These are phyloP conservation scores for Phyllotreta cruciferae DNA, from an alignment of 2,888 invertebrate genomes.

Conservation along the genomic window DNA sequence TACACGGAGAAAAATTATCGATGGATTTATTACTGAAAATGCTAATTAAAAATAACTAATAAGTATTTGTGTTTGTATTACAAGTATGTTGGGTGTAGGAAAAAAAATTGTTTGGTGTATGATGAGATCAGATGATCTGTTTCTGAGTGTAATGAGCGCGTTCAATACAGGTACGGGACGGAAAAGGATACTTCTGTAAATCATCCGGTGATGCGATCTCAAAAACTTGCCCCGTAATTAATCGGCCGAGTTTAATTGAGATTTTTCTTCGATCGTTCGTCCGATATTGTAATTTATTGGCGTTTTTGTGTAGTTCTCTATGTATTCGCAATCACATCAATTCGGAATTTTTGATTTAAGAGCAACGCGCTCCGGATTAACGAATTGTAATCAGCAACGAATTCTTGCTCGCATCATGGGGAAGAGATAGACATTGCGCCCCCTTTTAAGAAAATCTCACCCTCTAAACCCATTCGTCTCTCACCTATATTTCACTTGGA, in stretches of 20 bases:
- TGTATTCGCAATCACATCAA: conserved; percentile 47
- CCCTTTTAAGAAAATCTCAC: conserved; percentile 15
- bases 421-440: not conserved
- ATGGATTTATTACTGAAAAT: not conserved
- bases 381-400: not conserved
- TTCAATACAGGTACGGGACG: conserved; percentile 2
- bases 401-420: too few relatives aligned
- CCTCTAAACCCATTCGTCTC: conserved; percentile 45
- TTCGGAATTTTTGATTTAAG: conserved; percentile 28
- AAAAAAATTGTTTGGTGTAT: too few relatives aligned
- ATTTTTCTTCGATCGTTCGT: conserved; percentile 57
- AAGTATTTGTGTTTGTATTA: too few relatives aligned
- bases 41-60: too few relatives aligned
- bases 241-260: conserved; percentile 59
- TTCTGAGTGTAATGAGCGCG: conserved; percentile 1
- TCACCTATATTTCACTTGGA: conserved; percentile 59
- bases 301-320: conserved; percentile 50
- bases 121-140: not conserved
- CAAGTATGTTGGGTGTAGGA: too few relatives aligned
- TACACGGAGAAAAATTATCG: conserved; percentile 12
- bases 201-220: conserved; percentile 56
- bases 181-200: conserved; percentile 54
- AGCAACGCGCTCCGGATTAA: conserved; percentile 1
- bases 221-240: conserved; percentile 57
- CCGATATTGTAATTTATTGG: conserved; percentile 57